Percentiles rank a stretch among this genome's conserved stretches.
Conservation (phyloP, 2,113 vertebrate species). For the Salminus brasiliensis region DNA sequence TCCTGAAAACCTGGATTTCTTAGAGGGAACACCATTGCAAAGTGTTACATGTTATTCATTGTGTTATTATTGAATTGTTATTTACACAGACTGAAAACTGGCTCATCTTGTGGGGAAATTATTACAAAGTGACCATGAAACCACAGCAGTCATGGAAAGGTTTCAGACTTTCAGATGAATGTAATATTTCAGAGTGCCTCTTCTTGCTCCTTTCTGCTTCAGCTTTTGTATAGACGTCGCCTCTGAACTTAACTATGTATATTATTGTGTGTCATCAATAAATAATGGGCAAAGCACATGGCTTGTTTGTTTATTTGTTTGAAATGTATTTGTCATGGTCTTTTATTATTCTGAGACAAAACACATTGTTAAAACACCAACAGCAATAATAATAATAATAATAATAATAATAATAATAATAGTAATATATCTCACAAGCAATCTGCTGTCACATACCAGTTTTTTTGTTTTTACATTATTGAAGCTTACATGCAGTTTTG, state of each 20-base stretch:
- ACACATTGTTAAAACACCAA: too few relatives aligned
- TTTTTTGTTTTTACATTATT: too few relatives aligned
- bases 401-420: too few relatives aligned
- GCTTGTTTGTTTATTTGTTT: background rate
- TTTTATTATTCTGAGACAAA: too few relatives aligned
- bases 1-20: background rate
- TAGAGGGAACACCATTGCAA: background rate
- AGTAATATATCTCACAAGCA: too few relatives aligned
- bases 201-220: background rate
- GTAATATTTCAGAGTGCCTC: background rate
- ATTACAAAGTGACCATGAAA: background rate
- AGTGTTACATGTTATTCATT: background rate
- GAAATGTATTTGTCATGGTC: background rate
- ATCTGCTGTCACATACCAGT: too few relatives aligned
- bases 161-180: background rate
- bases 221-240: background rate
- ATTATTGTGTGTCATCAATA: constrained; percentile 27
- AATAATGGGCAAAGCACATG: constrained; percentile 32
- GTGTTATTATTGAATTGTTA: background rate
- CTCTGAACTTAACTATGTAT: background rate
- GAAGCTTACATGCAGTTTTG: too few relatives aligned
- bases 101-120: background rate
- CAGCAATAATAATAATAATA: too few relatives aligned
- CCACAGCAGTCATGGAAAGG: background rate
- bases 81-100: background rate